Conservation (phyloP, 2,797 vertebrate species). For the Podarcis siculus region DNA sequence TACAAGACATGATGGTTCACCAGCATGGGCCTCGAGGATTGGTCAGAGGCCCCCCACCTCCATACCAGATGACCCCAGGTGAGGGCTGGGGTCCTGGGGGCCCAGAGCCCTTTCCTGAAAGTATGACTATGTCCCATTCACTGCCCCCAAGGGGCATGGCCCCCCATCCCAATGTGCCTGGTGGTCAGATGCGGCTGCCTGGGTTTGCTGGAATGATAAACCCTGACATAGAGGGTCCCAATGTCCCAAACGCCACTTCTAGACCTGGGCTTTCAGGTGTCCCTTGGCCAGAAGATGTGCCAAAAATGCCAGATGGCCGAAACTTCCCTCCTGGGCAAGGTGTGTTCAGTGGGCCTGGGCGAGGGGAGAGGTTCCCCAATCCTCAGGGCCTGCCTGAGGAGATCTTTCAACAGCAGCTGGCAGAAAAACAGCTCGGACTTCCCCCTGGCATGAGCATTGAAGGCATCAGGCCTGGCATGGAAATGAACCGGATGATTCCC, state of each 20-base stretch:
- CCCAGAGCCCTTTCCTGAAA: slow-evolving; percentile 92
- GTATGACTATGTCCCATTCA: slow-evolving; percentile 84
- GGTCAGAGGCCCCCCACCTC: slow-evolving; percentile 94
- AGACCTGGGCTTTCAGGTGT: slow-evolving; percentile 89
- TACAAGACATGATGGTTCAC: slow-evolving; percentile 98
- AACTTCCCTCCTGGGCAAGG: slow-evolving; percentile 89
- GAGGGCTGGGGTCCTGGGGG: slow-evolving; percentile 92
- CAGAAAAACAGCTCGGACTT: slow-evolving; percentile 90
- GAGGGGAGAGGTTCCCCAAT: slow-evolving; percentile 95
- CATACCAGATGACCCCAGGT: slow-evolving; percentile 94
- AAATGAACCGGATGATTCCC: slow-evolving; percentile 94
- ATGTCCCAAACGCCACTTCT: slow-evolving; percentile 83
- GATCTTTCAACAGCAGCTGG: slow-evolving; percentile 95
- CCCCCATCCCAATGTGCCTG: slow-evolving; percentile 83
- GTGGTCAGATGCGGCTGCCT: slow-evolving; percentile 91
- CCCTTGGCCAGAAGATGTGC: slow-evolving; percentile 96
- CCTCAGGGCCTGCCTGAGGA: slow-evolving; percentile 95
- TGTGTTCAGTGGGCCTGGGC: slow-evolving; percentile 94
- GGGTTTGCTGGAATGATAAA: slow-evolving; percentile 97
- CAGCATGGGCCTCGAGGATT: slow-evolving; percentile 93
- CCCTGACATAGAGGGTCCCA: slow-evolving; percentile 92
- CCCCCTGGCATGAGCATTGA: slow-evolving; percentile 93
- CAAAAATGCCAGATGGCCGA: slow-evolving; percentile 92
- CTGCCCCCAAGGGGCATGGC: slow-evolving; percentile 93
- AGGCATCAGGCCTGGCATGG: slow-evolving; percentile 80